Conservation (phyloP, 1,140 invertebrate genomes). For the Cyclina sinensis region DNA sequence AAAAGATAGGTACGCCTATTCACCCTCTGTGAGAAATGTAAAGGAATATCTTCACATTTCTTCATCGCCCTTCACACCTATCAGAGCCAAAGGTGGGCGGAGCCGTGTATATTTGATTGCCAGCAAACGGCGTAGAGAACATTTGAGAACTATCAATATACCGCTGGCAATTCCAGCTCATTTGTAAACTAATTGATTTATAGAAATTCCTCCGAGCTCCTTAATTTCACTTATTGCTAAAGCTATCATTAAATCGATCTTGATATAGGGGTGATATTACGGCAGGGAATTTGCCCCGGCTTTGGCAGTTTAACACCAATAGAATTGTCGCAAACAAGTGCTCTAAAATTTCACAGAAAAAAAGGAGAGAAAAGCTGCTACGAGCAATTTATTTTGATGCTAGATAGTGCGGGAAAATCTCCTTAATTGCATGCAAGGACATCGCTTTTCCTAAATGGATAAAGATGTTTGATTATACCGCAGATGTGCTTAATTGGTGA, state of each 20-base stretch:
- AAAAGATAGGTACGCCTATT: neutral
- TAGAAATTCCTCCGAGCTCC: slow-evolving; percentile 60
- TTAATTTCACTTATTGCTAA: slow-evolving; percentile 65
- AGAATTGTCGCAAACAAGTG: slow-evolving; percentile 36
- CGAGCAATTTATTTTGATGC: slow-evolving; percentile 5
- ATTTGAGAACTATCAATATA: slow-evolving; percentile 51
- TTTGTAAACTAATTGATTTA: slow-evolving; percentile 70
- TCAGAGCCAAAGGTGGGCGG: slow-evolving; percentile 20
- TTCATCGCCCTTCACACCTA: slow-evolving; percentile 4
- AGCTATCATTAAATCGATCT: slow-evolving; percentile 62
- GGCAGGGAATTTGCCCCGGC: slow-evolving; percentile 27
- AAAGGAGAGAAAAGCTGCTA: neutral
- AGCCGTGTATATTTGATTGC: slow-evolving; percentile 31
- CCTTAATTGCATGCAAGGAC: slow-evolving; percentile 36
- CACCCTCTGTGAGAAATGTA: neutral
- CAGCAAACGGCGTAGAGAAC: neutral
- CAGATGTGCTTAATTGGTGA: slow-evolving; percentile 53
- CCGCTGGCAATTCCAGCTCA: slow-evolving; percentile 54
- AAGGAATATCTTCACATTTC: neutral
- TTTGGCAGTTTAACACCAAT: slow-evolving; percentile 55
- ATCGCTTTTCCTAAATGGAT: slow-evolving; percentile 29
- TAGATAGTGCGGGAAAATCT: neutral
- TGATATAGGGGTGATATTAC: slow-evolving; percentile 54
- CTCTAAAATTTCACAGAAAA: neutral
- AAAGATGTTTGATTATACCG: slow-evolving; percentile 2